Evolutionary conservation across 2,888 invertebrate genomes (phyloP), one percentile per base, ranked within the genome.

Genomic region (Mellilla xanthometata): DNA sequence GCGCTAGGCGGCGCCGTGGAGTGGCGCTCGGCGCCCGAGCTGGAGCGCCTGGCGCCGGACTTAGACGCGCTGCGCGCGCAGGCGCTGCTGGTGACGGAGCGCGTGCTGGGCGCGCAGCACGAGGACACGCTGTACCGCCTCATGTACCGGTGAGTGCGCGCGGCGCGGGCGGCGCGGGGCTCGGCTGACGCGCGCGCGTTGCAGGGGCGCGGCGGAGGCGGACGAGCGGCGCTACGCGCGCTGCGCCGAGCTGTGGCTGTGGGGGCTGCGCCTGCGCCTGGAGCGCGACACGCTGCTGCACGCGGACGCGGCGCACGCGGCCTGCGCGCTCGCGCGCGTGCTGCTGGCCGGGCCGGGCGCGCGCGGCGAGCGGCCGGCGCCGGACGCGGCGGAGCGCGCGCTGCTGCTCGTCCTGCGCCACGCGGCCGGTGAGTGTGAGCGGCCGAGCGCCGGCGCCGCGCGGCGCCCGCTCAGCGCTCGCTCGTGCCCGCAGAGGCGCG

Each of bases 211-310:
- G 1, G 91, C 93, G 0, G 94, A 94, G 76, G 94, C 93, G 3
- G 94, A 95, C 72, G 91, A 93, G 13, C 81, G 93, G 69, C 91
- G 93, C 3, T 19, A 19, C 19, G 19, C 3, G 78, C 91, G 94
- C 53, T 97, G 97, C 82, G 94, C 96, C 54, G 95, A 96, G 76
- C 90, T 97, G 42, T 98, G 97, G 97, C 91, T 92, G 49, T 93
- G 96, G 80, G 95, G 95, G 39, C 90, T 97, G 42, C 93, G 95
- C 76, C 92, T 97, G 52, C 92, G 97, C 56, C 93, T 96, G 9
- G 91, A 92, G 64, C 94, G 94, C 73, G 95, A 95, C 86, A 93
- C 96, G 38, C 92, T 95, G 75, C 86, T 94, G 48, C 30, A 41
- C 40, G 7, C 93, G 49, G 48, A n/a, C n/a, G n/a, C n/a, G n/a